Percentiles rank a stretch among this genome's conserved stretches.
phyloP scores from a whole-genome alignment of 1,140 invertebrate genomes.

The Saccostrea cuccullata region DNA sequence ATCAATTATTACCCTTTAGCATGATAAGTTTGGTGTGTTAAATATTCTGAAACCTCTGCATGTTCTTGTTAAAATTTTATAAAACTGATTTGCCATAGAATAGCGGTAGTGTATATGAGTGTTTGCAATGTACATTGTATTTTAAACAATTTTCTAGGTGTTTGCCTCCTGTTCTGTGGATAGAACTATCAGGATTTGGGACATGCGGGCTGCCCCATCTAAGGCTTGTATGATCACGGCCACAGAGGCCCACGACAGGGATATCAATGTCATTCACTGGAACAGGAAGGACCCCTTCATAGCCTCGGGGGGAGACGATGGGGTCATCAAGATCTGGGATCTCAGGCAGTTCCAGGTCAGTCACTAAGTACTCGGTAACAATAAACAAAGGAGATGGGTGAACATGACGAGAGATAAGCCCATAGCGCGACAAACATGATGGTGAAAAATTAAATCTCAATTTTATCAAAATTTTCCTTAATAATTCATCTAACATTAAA shows the following conservation, averaged over 20 bases:
- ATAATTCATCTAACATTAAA: no score
- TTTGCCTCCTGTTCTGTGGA: conserved; percentile 97
- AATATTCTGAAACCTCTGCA: no score
- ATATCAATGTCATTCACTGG: conserved; percentile 99
- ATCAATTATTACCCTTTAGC: no score
- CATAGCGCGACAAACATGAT: no score
- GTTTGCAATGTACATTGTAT: not conserved
- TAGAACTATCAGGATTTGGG: conserved; percentile 85
- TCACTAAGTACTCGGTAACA: not conserved
- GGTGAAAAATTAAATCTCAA: no score
- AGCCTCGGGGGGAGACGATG: conserved; percentile 97
- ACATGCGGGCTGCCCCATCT: conserved; percentile 88
- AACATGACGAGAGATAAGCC: no score
- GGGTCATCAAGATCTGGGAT: conserved; percentile 96
- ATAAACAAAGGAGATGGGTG: no score
- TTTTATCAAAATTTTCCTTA: no score
- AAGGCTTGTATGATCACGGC: conserved; percentile 96
- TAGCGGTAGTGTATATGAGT: not conserved
- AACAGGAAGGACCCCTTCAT: conserved; percentile 93
- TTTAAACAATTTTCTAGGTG: conserved; percentile 78
- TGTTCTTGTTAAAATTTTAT: no score
- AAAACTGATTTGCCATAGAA: not conserved
- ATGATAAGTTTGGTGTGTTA: no score
- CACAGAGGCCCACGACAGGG: conserved; percentile 90
- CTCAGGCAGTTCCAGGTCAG: conserved; percentile 89